Evolutionary conservation across 92 coral and sea anemone species (phyloP).

Genomic region (Nematostella vectensis): DNA sequence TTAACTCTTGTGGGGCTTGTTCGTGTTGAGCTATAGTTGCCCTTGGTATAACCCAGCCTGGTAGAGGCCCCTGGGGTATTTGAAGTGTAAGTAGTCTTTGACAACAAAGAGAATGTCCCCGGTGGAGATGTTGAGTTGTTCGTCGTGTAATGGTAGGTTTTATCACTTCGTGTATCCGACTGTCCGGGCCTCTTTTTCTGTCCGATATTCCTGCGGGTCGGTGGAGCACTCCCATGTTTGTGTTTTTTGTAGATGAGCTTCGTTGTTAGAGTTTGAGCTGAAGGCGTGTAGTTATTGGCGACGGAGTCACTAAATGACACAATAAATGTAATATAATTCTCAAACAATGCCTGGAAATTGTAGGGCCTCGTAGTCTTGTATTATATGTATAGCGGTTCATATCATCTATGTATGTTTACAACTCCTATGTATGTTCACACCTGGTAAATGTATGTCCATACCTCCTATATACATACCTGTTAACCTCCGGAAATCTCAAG

Average conservation of each 20-base stretch:
- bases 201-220: not conserved
- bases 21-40: conserved; percentile 33
- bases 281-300: conserved; percentile 94
- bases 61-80: conserved; percentile 23
- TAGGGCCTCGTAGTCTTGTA: too few relatives aligned
- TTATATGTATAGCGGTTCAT: too few relatives aligned
- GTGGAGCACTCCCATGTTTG: conserved; percentile 21
- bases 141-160: not conserved
- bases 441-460: too few relatives aligned
- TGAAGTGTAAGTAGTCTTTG: conserved; percentile 10
- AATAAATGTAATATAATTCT: not conserved
- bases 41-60: conserved; percentile 24
- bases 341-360: not conserved
- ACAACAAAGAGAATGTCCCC: conserved; percentile 25
- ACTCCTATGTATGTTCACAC: too few relatives aligned
- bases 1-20: conserved; percentile 27
- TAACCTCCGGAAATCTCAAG: too few relatives aligned
- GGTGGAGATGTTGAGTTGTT: conserved; percentile 14
- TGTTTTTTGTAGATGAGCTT: conserved; percentile 63
- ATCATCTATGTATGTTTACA: too few relatives aligned
- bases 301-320: conserved; percentile 78
- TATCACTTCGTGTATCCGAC: not conserved
- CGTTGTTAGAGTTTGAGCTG: conserved; percentile 80
- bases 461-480: too few relatives aligned
- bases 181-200: conserved; percentile 3